Base-by-base conservation (phyloP, 2,113 vertebrate genomes). In the Gavialis gangeticus region DNA sequence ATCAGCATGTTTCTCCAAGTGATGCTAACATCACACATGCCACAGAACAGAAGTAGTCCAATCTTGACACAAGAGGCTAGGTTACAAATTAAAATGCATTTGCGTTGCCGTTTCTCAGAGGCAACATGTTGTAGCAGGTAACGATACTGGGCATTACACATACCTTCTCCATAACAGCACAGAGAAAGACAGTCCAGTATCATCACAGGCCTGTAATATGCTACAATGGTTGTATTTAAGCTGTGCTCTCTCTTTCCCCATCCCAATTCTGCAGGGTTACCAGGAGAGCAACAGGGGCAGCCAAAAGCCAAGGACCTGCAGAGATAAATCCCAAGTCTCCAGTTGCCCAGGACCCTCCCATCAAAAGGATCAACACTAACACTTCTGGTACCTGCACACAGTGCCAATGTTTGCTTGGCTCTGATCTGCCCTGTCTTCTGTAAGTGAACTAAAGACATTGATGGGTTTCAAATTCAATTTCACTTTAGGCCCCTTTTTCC, bases 1-100 rank as follows among this genome's bases (percentile, higher is more conserved):
- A 98, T 91, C 97, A 98, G 95, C 91, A 62, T 91, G 97, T 92
- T 96, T 96, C 96, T 96, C 97, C 89, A 56, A 95, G 96, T 96
- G 93, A 95, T 84, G 87, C 89, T 57, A 78, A 82, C 71, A 81
- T 37, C 34, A 92, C 90, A 85, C 60, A 86, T 93, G 91, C 88
- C 95, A 84, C 83, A 96, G 96, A 97, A 97, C 1, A 97, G 97
- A 98, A 97, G 91, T 12, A 96, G 89, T 95, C 82, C n/a, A 81
- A 93, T 95, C 95, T 93, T 89, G 96, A 95, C 90, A 87, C 67
- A 95, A 89, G 91, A 91, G 89, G 75, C 56, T 56, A 86, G 92
- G 92, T 96, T 97, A 97, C 96, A 97, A 96, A 97, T 92, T 96
- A 89, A 95, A 97, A 94, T 88, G 59, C 80, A 6, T 89, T 95